Percentiles rank a stretch among this genome's conserved stretches.
These are phyloP conservation scores for Lynx canadensis DNA, from an alignment of 2,113 vertebrate species.

Conservation along the genomic window DNA sequence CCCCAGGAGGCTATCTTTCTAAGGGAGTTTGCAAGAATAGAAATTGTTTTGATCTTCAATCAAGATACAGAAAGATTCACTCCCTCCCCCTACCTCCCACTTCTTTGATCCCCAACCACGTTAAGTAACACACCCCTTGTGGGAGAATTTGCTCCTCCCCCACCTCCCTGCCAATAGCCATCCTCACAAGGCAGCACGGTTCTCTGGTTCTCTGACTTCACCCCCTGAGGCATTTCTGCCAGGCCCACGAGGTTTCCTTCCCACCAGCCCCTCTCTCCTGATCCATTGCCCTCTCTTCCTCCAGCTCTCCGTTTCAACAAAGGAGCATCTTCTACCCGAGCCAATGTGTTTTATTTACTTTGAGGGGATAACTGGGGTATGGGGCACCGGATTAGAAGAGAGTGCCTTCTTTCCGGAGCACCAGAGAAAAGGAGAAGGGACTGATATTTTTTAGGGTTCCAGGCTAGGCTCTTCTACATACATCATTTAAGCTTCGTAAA, in stretches of 20 bases:
- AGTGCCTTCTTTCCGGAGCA: not conserved
- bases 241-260: not conserved
- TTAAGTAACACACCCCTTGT: not conserved
- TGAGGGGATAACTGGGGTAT: not conserved
- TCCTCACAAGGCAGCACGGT: not conserved
- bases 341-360: not conserved
- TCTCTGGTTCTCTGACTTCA: not conserved
- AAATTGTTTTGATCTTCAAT: constrained; percentile 68
- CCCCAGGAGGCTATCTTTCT: constrained; percentile 40
- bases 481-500: not conserved
- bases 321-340: not conserved
- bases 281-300: not conserved
- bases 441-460: not conserved
- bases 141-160: not conserved
- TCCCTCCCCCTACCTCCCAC: not conserved
- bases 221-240: not conserved
- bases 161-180: not conserved
- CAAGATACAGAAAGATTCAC: constrained; percentile 42
- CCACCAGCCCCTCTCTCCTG: not conserved
- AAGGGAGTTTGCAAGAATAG: constrained; percentile 69
- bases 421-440: not conserved
- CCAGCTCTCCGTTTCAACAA: not conserved
- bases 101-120: not conserved
- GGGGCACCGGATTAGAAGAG: not conserved
- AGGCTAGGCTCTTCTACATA: not conserved